Evolutionary conservation across 1,140 invertebrate species (phyloP).

Genomic region (Drosophila setifemur): DNA sequence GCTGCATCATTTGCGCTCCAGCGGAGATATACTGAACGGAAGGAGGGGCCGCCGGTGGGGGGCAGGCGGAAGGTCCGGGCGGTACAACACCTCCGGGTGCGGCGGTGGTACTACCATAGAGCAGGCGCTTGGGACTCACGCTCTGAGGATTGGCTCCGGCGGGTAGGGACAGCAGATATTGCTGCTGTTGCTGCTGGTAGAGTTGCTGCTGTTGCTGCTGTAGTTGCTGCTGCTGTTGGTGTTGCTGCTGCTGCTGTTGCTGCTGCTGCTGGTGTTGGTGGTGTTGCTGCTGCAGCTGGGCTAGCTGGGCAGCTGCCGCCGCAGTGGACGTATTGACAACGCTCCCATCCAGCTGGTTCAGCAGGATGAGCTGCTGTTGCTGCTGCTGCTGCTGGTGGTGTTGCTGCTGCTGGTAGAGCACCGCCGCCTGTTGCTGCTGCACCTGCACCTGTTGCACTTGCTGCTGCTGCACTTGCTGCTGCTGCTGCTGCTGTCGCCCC

Average conservation of each 20-base stretch:
- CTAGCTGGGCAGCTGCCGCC: conserved; percentile 68
- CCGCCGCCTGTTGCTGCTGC: conserved; percentile 13
- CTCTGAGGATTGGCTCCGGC: conserved; percentile 57
- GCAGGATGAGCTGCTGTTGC: conserved; percentile 52
- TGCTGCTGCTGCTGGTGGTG: conserved; percentile 54
- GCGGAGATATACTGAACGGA: conserved; percentile 63
- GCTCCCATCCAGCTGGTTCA: conserved; percentile 70
- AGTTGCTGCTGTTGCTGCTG: conserved; percentile 46
- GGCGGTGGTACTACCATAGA: conserved; percentile 38
- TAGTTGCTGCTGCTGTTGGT: conserved; percentile 54
- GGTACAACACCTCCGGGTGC: conserved; percentile 3
- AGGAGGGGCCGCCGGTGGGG: conserved; percentile 25
- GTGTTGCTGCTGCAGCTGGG: conserved; percentile 64
- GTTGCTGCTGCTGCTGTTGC: conserved; percentile 31
- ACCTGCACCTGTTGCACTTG: conserved; percentile 51
- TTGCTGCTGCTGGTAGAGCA: conserved; percentile 38
- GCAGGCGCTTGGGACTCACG: conserved; percentile 72
- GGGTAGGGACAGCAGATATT: conserved; percentile 62
- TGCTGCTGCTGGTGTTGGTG: conserved; percentile 18
- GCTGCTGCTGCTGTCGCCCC: conserved; percentile 63
- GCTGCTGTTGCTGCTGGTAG: conserved; percentile 60
- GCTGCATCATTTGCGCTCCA: conserved; percentile 50
- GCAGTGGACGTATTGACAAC: conserved; percentile 81
- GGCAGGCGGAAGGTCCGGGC: background rate
- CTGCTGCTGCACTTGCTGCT: conserved; percentile 37